Evolutionary conservation across 2,797 vertebrate genomes (phyloP).

Genomic region (Melanogrammus aeglefinus): DNA sequence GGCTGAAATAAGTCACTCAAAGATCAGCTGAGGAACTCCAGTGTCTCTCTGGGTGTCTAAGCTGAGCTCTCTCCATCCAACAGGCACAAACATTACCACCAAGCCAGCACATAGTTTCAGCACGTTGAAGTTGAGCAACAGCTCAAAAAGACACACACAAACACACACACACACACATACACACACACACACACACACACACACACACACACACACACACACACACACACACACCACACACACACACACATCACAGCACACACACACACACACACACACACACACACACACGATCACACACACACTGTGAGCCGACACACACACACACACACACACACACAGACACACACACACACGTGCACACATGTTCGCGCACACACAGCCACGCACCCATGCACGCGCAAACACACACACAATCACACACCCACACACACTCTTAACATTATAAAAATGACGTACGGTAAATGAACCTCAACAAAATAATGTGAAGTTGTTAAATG

Average conservation of each 20-base stretch:
- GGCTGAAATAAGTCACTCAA: background rate
- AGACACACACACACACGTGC: background rate
- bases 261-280: background rate
- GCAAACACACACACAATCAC: background rate
- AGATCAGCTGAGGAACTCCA: background rate
- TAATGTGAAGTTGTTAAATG: background rate
- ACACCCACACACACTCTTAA: background rate
- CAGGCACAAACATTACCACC: background rate
- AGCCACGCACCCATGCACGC: background rate
- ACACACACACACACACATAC: background rate
- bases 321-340: conserved; percentile 2
- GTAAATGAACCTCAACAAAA: background rate
- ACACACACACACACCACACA: background rate
- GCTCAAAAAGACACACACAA: background rate
- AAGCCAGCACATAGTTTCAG: background rate
- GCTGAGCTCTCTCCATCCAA: background rate
- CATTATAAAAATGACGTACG: background rate
- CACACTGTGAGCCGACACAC: too few relatives aligned
- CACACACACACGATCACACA: background rate
- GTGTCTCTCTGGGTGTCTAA: background rate
- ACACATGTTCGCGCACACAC: background rate
- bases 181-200: too few relatives aligned
- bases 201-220: background rate
- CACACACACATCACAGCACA: conserved; percentile 7
- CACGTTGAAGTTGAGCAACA: background rate